Percentiles rank a stretch among this genome's conserved stretches.
Evolutionary conservation across 2,888 invertebrate species (phyloP).

Genomic region (Hypena proboscidalis): DNA sequence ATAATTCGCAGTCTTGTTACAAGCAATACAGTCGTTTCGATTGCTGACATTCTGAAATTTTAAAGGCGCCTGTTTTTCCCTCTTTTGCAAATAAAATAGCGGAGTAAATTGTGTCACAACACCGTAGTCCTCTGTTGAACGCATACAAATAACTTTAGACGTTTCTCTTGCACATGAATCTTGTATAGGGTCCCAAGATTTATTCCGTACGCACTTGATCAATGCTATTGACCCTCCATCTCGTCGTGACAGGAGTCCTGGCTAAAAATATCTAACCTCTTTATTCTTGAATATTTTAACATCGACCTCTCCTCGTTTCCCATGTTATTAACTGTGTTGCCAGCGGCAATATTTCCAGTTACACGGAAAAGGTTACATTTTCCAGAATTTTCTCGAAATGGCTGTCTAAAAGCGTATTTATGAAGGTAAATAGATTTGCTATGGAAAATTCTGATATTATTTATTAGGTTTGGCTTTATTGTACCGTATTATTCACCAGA

Average conservation of each 20-base stretch:
- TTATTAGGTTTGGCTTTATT: no score
- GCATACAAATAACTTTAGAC: no score
- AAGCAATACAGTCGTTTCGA: no score
- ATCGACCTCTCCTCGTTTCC: slow-evolving; percentile 24
- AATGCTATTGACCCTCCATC: slow-evolving; percentile 27
- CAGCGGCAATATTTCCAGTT: slow-evolving; percentile 20
- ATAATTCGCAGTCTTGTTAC: no score
- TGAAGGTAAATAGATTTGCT: neutral
- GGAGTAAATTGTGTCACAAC: no score
- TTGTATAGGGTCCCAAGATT: slow-evolving; percentile 7
- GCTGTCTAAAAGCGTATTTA: neutral
- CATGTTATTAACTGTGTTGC: slow-evolving; percentile 18
- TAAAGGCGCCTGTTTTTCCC: no score
- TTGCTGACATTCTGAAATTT: no score
- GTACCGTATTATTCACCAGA: no score
- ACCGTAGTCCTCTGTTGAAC: no score
- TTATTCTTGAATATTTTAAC: slow-evolving; percentile 38
- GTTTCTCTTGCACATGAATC: no score
- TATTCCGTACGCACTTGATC: slow-evolving; percentile 28
- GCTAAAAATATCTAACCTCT: slow-evolving; percentile 36
- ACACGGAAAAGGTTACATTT: slow-evolving; percentile 17
- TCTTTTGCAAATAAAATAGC: no score
- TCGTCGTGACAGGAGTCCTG: slow-evolving; percentile 17
- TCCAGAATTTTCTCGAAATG: slow-evolving; percentile 9
- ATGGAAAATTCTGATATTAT: neutral